These are phyloP conservation scores for Cynopterus sphinx DNA, from an alignment of 2,797 vertebrate species.

Conservation along the genomic window DNA sequence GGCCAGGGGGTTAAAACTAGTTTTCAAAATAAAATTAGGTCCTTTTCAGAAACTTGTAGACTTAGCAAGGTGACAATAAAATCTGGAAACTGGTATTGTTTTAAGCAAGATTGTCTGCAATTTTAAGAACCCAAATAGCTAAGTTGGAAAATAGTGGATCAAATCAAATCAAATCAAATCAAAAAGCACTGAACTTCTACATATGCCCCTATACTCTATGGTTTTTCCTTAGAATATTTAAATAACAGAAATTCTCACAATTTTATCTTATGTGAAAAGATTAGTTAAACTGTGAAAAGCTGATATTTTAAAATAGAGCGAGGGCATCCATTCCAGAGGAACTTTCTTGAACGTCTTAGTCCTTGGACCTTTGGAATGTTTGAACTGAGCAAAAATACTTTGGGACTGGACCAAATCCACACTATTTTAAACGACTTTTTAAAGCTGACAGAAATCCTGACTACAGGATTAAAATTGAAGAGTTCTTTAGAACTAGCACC, in stretches of 20 bases:
- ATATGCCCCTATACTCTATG: not conserved
- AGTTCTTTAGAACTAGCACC: no score
- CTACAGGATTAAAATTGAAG: no score
- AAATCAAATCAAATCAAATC: not conserved
- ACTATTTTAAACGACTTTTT: no score
- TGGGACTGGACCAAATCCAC: not conserved
- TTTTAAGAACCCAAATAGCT: not conserved
- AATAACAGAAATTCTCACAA: not conserved
- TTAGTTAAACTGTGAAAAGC: not conserved
- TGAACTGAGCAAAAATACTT: not conserved
- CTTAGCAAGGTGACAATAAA: not conserved
- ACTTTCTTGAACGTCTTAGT: no score
- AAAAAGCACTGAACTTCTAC: not conserved
- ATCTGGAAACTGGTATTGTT: not conserved
- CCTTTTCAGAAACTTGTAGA: not conserved
- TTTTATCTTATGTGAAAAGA: not conserved
- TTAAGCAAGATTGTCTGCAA: not conserved
- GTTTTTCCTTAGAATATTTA: not conserved
- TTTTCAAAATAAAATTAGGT: conserved; percentile 19
- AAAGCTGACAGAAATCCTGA: no score
- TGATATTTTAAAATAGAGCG: no score
- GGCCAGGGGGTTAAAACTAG: not conserved
- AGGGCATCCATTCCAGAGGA: no score
- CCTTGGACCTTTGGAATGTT: not conserved
- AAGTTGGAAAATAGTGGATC: not conserved